Conservation (phyloP, 1,140 invertebrate species). For the Drosophila quadrilineata region DNA sequence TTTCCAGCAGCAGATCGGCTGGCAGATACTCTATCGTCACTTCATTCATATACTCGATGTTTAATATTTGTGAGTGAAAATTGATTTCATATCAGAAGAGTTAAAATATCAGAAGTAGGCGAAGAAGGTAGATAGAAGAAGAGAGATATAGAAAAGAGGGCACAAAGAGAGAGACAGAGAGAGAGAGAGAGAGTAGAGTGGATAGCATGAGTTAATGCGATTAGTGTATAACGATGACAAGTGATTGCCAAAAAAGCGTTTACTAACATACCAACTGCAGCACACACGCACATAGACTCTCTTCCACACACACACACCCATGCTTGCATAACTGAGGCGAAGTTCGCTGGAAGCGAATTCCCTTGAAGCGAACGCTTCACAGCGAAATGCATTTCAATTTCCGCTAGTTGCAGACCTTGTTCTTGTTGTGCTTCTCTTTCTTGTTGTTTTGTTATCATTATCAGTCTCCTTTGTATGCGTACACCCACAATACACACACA, state of each 20-base stretch:
- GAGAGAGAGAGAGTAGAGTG: no score
- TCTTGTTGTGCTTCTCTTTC: neutral
- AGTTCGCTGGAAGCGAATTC: no score
- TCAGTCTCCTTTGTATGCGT: neutral
- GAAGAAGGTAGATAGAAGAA: no score
- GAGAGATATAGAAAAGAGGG: neutral
- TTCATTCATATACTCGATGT: no score
- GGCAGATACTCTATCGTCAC: no score
- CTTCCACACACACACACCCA: no score
- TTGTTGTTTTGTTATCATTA: constrained; percentile 2
- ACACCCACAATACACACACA: no score
- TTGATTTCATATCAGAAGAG: neutral
- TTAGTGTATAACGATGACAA: constrained; percentile 28
- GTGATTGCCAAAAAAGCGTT: constrained; percentile 29
- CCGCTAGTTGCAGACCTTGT: constrained; percentile 11
- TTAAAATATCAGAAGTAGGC: no score
- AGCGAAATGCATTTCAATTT: constrained; percentile 61
- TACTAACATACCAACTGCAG: neutral
- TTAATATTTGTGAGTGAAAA: constrained; percentile 5
- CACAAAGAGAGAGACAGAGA: neutral
- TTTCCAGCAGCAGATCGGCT: no score
- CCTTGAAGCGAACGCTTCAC: no score
- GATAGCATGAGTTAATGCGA: constrained; percentile 48
- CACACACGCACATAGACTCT: neutral
- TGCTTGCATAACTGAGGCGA: no score